phyloP scores from a whole-genome alignment of 2,113 vertebrate genomes.

The Sebastes schlegelii region DNA sequence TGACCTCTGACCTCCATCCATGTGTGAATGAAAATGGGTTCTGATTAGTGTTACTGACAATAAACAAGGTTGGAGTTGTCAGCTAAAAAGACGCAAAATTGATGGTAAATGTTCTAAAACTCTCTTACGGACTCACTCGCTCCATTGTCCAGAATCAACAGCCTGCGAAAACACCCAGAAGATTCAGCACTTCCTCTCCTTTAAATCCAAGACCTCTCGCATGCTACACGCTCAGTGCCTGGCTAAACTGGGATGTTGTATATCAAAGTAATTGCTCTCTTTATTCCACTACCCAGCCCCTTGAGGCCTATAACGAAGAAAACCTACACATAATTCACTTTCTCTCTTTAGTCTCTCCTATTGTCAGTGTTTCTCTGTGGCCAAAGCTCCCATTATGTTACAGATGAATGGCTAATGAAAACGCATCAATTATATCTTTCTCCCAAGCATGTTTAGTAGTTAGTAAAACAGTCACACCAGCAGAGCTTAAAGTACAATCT shows the following conservation, averaged over 20 bases:
- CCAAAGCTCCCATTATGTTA: slow-evolving; percentile 1
- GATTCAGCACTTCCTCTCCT: neutral
- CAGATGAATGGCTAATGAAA: slow-evolving; percentile 18
- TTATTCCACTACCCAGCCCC: slow-evolving; percentile 7
- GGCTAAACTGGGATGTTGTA: slow-evolving; percentile 23
- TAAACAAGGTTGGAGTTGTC: too few relatives aligned
- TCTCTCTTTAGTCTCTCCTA: neutral
- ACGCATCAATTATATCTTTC: slow-evolving; percentile 1
- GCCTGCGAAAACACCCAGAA: neutral
- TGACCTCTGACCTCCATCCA: too few relatives aligned
- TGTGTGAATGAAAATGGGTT: too few relatives aligned
- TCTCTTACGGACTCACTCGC: neutral
- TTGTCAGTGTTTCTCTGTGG: neutral
- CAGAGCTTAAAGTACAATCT: neutral
- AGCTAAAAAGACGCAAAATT: neutral
- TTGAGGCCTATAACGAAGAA: slow-evolving; percentile 10
- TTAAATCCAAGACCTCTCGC: slow-evolving; percentile 11
- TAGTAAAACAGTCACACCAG: slow-evolving; percentile 7
- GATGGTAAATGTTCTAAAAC: neutral
- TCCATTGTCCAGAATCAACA: neutral
- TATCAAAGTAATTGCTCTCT: slow-evolving; percentile 44
- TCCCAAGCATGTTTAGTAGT: neutral
- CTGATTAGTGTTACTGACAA: too few relatives aligned
- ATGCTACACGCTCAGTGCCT: neutral
- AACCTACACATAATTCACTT: slow-evolving; percentile 17